Conservation (phyloP, 30 jellyfish, hydroid and myxozoan species). For the Calvadosia cruxmelitensis region DNA sequence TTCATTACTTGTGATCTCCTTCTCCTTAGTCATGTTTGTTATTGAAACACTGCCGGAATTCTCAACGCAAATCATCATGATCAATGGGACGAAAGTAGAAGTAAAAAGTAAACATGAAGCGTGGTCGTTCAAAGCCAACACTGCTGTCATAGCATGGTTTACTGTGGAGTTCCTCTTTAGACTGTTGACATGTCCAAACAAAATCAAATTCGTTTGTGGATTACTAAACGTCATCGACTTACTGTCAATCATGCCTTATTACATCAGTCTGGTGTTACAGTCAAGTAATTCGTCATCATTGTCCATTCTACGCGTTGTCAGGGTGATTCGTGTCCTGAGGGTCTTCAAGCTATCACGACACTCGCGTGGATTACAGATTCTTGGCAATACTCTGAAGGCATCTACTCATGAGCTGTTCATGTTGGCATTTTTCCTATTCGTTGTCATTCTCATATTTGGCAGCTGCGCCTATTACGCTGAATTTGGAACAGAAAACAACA, state of each 20-base stretch:
- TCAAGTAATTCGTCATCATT: conserved; percentile 20
- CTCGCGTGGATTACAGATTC: conserved; percentile 96
- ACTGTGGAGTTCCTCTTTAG: conserved; percentile 67
- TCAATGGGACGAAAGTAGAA: conserved; percentile 5
- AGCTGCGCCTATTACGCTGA: conserved; percentile 92
- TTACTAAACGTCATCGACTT: conserved; percentile 58
- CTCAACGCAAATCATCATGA: conserved; percentile 5
- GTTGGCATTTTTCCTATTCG: conserved; percentile 83
- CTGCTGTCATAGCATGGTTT: conserved; percentile 80
- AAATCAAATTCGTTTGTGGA: conserved; percentile 43
- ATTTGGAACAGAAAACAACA: conserved; percentile 35
- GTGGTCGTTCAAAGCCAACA: conserved; percentile 66
- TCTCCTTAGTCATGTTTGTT: conserved; percentile 68
- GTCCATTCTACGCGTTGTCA: conserved; percentile 48
- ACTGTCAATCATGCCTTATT: conserved; percentile 71
- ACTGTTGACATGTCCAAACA: conserved; percentile 58
- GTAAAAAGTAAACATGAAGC: conserved; percentile 46
- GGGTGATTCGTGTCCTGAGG: conserved; percentile 91
- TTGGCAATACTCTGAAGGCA: conserved; percentile 88
- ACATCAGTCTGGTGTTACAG: conserved; percentile 36
- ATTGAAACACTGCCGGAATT: conserved; percentile 77
- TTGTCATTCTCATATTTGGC: conserved; percentile 76
- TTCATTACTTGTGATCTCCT: conserved; percentile 44
- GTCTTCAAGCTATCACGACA: conserved; percentile 87
- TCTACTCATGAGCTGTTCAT: conserved; percentile 73